Percentiles rank a stretch among this genome's conserved stretches.
phyloP scores from a whole-genome alignment of 2,888 invertebrate species.

The Acronicta aceris region DNA sequence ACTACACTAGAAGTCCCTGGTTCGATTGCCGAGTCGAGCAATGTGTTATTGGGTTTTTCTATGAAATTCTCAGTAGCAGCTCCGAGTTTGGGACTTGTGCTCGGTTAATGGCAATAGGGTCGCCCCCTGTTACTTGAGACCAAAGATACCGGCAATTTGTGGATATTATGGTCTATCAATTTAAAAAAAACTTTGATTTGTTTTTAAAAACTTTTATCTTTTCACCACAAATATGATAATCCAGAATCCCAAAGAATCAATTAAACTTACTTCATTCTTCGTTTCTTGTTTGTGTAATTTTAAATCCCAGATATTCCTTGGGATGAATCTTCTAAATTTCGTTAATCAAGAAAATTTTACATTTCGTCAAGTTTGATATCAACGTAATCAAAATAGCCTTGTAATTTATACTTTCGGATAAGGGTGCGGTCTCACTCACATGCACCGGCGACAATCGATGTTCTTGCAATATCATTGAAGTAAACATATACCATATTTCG shows the following conservation, averaged over 20 bases:
- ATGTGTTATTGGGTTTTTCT: too few relatives aligned
- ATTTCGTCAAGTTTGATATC: constrained; percentile 3
- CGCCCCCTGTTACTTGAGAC: too few relatives aligned
- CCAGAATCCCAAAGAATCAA: constrained; percentile 30
- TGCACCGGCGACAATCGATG: background rate
- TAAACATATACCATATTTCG: background rate
- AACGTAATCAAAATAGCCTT: constrained; percentile 5
- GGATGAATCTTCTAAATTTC: constrained; percentile 2
- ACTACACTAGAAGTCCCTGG: too few relatives aligned
- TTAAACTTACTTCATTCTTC: constrained; percentile 28
- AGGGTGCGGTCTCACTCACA: background rate
- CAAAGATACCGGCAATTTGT: too few relatives aligned
- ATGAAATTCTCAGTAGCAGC: too few relatives aligned
- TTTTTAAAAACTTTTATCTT: too few relatives aligned
- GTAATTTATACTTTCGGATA: background rate
- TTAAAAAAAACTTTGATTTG: too few relatives aligned
- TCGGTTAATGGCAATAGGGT: too few relatives aligned
- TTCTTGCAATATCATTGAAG: too few relatives aligned
- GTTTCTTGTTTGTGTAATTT: constrained; percentile 9
- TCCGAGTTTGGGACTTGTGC: too few relatives aligned
- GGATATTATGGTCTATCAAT: too few relatives aligned
- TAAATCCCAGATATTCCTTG: constrained; percentile 2
- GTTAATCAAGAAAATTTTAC: constrained; percentile 8
- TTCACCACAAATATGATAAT: constrained; percentile 6
- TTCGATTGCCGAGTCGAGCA: too few relatives aligned